Base-by-base conservation (phyloP, 2,888 invertebrate species). In the Lasioglossum lativentre region DNA sequence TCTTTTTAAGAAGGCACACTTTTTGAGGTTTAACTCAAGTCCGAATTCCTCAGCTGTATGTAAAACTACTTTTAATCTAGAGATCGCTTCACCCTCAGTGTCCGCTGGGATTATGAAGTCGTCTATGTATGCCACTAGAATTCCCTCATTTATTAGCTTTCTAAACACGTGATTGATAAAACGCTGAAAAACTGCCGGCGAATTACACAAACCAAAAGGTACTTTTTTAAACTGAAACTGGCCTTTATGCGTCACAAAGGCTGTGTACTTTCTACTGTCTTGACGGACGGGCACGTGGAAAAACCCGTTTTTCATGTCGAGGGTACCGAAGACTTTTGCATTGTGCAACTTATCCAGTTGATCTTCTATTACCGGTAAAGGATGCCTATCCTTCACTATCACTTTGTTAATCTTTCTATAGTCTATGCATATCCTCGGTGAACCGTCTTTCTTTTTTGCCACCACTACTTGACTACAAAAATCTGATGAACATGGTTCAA, bases 391-490 rank as follows among this genome's bases (percentile, higher is more conserved):
- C 19, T 66, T 73, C 19, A 81, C 14, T 6, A 81, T 72, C 14
- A 38, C 38, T 19, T 34, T 27, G 38, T 83, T 83, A 14, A 77
- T 16, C 27, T 71, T 81, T 30, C 95, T 77, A 81, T 93, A 95
- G 83, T 95, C 95, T 0, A 95, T 91, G 80, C 95, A 95, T 2
- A 93, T 56, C 52, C 90, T 70, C 23, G 73, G 77, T 2, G 82
- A 72, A 0, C 90, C 90, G 23, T 91, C 85, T 83, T 92, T 92
- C 66, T 93, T 78, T 34, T 80, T 85, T 0, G 91, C 90, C 19
- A 94, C 40, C 1, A 92, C 89, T 0, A 92, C 79, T 0, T 91
- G 90, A 82, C 92, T 93, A 4, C 93, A 89, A 81, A 91, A 94
- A 27, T 93, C 93, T 0, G 93, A 94, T 12, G 47, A 12, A 0